phyloP scores from a whole-genome alignment of 2,113 vertebrate species.

The Nothobranchius furzeri region DNA sequence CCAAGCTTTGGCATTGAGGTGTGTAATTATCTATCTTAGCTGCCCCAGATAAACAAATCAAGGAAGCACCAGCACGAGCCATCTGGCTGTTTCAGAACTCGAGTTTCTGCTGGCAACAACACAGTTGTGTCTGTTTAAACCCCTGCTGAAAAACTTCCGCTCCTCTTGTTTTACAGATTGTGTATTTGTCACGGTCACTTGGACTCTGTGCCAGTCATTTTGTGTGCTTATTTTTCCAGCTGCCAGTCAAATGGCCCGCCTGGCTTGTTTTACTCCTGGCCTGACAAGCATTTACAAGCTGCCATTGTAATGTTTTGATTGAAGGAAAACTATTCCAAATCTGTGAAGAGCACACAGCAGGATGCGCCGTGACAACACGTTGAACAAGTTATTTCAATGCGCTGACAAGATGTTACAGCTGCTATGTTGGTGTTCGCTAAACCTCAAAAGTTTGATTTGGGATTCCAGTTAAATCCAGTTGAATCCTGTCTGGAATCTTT shows the following conservation, averaged over 20 bases:
- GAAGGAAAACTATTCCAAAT: conserved; percentile 25
- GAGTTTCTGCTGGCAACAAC: conserved; percentile 52
- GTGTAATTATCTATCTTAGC: conserved; percentile 68
- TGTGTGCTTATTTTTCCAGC: conserved; percentile 43
- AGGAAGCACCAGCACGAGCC: conserved; percentile 57
- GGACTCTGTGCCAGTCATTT: conserved; percentile 41
- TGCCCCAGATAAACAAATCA: conserved; percentile 54
- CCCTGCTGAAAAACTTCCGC: conserved; percentile 43
- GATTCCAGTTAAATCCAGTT: background rate
- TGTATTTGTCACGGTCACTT: conserved; percentile 68
- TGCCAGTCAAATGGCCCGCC: conserved; percentile 57
- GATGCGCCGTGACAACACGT: conserved; percentile 2
- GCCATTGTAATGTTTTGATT: conserved; percentile 41
- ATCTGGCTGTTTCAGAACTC: conserved; percentile 62
- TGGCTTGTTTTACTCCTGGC: conserved; percentile 35
- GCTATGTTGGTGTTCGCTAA: background rate
- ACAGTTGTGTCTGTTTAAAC: conserved; percentile 56
- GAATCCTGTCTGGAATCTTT: background rate
- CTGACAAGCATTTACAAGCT: conserved; percentile 33
- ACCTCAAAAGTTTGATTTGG: background rate
- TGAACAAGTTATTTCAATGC: conserved; percentile 4
- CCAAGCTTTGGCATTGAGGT: conserved; percentile 47
- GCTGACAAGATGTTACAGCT: background rate
- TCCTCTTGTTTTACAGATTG: conserved; percentile 69
- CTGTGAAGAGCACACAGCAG: conserved; percentile 1